Percentiles rank a stretch among this genome's conserved stretches.
These are phyloP conservation scores for Perizoma flavofasciatum DNA, from an alignment of 2,888 invertebrate genomes.

Conservation along the genomic window DNA sequence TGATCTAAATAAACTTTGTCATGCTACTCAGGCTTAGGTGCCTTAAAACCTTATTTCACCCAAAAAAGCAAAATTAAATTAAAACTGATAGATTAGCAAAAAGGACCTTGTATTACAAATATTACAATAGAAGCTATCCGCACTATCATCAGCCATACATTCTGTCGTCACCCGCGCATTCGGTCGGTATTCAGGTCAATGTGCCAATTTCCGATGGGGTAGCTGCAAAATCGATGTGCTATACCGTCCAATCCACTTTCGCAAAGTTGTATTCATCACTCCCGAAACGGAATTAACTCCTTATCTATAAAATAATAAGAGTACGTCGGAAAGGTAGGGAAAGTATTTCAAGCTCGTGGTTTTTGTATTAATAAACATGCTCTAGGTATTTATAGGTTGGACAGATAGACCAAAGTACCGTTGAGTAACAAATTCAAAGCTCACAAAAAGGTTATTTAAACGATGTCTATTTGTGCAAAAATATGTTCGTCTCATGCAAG, in stretches of 20 bases:
- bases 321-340: too few species aligned
- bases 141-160: constrained; percentile 34
- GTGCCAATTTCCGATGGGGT: constrained; percentile 51
- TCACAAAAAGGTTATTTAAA: too few species aligned
- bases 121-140: constrained; percentile 39
- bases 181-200: constrained; percentile 55
- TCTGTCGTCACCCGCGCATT: constrained; percentile 37
- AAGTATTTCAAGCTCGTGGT: too few species aligned
- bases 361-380: too few species aligned
- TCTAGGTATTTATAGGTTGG: too few species aligned
- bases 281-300: constrained; percentile 22
- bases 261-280: constrained; percentile 29
- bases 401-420: too few species aligned
- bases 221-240: constrained; percentile 55
- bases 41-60: neutral
- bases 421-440: too few species aligned
- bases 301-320: neutral
- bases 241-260: constrained; percentile 57
- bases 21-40: too few species aligned
- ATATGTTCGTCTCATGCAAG: too few species aligned
- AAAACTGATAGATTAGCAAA: constrained; percentile 7
- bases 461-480: too few species aligned
- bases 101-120: constrained; percentile 41
- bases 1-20: too few species aligned
- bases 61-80: constrained; percentile 12